phyloP scores from a whole-genome alignment of 2,797 vertebrate genomes.

The Iguana delicatissima region DNA sequence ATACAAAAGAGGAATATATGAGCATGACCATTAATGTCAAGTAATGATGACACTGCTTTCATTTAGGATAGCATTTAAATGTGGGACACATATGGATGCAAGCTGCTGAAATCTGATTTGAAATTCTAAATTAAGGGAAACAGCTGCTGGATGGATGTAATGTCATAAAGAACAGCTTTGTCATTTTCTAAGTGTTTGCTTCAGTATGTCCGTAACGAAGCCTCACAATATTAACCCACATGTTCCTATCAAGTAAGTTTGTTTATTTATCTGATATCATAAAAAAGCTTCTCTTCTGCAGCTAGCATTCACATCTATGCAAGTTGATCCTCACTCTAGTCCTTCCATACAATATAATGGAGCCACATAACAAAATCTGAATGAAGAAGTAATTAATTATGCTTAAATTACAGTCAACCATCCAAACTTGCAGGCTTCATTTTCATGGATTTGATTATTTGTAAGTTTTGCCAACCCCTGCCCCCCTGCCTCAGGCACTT shows the following conservation, averaged over 20 bases:
- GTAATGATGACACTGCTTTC: neutral
- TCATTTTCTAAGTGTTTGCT: neutral
- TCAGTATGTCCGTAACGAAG: neutral
- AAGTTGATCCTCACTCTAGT: accelerated
- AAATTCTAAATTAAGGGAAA: slow-evolving; percentile 19
- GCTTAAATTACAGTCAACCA: neutral
- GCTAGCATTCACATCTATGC: neutral
- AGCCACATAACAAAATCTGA: neutral
- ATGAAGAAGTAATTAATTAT: neutral
- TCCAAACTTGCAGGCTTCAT: no score
- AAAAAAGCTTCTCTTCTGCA: neutral
- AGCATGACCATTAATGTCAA: slow-evolving; percentile 7
- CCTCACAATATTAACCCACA: neutral
- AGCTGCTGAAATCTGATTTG: slow-evolving; percentile 3
- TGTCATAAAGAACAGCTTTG: neutral
- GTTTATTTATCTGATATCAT: neutral
- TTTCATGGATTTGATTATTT: no score
- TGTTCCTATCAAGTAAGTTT: neutral
- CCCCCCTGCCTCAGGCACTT: no score
- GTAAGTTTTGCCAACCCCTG: no score
- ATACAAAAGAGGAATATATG: neutral
- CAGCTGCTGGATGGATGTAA: neutral
- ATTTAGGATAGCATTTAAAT: neutral
- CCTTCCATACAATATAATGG: neutral
- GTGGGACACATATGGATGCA: neutral